Evolutionary conservation across 2,888 invertebrate genomes (phyloP).

Genomic region (Tiliacea citrago): DNA sequence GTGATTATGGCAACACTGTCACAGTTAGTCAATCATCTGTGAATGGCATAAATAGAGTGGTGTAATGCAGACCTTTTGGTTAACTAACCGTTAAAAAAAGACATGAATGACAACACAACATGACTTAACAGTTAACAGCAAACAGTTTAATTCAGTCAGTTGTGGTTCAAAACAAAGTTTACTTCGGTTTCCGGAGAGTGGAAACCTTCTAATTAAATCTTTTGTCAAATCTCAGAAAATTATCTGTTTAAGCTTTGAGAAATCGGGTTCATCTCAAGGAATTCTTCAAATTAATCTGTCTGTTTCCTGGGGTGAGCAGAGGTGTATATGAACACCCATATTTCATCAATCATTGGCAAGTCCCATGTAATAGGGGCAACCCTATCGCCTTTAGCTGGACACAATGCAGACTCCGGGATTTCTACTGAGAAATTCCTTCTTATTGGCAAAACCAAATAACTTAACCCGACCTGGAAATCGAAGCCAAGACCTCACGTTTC

Average conservation of each 20-base stretch:
- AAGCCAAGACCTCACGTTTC: neutral
- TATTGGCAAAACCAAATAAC: neutral
- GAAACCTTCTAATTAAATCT: neutral
- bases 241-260: neutral
- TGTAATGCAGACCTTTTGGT: neutral
- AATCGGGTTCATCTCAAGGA: neutral
- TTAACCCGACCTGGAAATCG: neutral
- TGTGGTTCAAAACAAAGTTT: neutral
- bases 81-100: neutral
- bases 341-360: neutral
- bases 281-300: neutral
- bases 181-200: neutral
- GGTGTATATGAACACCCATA: neutral
- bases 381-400: neutral
- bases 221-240: neutral
- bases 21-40: neutral
- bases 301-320: neutral
- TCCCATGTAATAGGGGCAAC: neutral
- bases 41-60: neutral
- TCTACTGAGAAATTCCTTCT: too few relatives aligned
- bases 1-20: slow-evolving; percentile 5
- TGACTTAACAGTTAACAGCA: neutral
- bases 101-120: neutral
- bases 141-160: neutral
- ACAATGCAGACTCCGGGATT: neutral